Percentiles rank a stretch among this genome's conserved stretches.
phyloP scores from a whole-genome alignment of 2,888 invertebrate genomes.

The Cremastinae sp. region DNA sequence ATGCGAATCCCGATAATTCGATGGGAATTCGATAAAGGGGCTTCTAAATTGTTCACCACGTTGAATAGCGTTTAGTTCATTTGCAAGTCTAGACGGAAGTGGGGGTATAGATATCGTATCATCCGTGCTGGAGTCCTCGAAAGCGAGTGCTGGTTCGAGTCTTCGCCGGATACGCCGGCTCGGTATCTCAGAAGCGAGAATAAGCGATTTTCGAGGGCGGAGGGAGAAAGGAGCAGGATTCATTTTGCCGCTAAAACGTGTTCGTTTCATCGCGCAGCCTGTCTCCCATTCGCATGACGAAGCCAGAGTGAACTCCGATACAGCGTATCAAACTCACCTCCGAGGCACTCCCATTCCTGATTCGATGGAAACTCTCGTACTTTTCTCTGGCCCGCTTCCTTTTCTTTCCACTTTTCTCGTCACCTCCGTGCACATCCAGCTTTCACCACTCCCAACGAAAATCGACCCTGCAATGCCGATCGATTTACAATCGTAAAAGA shows the following conservation, averaged over 20 bases:
- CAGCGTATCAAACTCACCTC: constrained; percentile 36
- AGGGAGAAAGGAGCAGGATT: background rate
- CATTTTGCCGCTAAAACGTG: background rate
- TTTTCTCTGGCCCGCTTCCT: constrained; percentile 2
- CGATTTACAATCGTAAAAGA: background rate
- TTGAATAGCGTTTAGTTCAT: background rate
- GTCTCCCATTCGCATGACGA: background rate
- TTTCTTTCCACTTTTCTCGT: constrained; percentile 7
- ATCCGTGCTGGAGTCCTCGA: background rate
- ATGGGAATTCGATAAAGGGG: too few species aligned
- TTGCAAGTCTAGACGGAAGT: constrained; percentile 5
- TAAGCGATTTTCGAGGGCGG: constrained; percentile 10
- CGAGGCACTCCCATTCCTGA: constrained; percentile 18
- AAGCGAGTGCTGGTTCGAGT: background rate
- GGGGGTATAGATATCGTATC: constrained; percentile 14
- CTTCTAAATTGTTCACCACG: too few species aligned
- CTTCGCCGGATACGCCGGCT: background rate
- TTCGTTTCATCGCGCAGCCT: background rate
- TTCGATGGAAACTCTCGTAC: constrained; percentile 23
- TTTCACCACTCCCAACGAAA: constrained; percentile 14
- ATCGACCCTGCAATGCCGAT: constrained; percentile 21
- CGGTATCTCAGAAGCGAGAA: background rate
- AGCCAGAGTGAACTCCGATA: constrained; percentile 23
- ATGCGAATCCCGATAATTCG: too few species aligned
- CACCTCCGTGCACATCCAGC: background rate